Conservation (phyloP, 2,797 vertebrate genomes). For the Nothura maculosa region DNA sequence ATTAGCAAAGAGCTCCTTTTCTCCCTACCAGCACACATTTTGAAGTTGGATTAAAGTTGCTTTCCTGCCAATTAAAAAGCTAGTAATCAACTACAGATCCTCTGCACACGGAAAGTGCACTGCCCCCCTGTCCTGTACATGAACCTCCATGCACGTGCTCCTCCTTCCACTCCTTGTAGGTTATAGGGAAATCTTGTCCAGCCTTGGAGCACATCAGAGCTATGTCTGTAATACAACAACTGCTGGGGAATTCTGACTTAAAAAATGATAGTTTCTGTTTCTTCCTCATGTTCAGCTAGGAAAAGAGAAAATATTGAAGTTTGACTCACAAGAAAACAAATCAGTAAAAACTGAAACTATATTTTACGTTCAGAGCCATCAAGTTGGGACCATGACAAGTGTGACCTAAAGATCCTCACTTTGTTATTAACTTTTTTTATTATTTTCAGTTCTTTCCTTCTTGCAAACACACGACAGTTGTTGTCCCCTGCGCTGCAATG, state of each 20-base stretch:
- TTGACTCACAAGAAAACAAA: not conserved
- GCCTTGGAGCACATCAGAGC: not conserved
- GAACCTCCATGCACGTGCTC: fast-evolving
- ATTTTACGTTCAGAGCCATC: not conserved
- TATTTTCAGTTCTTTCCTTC: not conserved
- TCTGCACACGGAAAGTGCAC: not conserved
- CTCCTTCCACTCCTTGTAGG: not conserved
- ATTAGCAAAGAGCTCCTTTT: not conserved
- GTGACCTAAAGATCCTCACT: not conserved
- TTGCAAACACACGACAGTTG: not conserved
- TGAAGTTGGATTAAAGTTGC: not conserved
- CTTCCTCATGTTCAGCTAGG: not conserved
- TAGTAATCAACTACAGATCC: fast-evolving
- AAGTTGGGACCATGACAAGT: not conserved
- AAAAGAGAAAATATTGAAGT: not conserved
- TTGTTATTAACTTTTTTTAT: not conserved
- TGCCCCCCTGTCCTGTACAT: not conserved
- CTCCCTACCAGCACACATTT: not conserved
- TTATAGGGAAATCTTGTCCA: not conserved
- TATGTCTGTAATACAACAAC: not conserved
- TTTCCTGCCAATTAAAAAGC: not conserved
- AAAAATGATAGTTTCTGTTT: not conserved
- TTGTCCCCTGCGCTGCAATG: not conserved
- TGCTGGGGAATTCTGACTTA: not conserved
- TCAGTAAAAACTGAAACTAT: not conserved